A percentile compares a stretch with the other conserved stretches of the same genome.
These are phyloP conservation scores for Hoplias malabaricus DNA, from an alignment of 2,113 vertebrate species.

Conservation along the genomic window DNA sequence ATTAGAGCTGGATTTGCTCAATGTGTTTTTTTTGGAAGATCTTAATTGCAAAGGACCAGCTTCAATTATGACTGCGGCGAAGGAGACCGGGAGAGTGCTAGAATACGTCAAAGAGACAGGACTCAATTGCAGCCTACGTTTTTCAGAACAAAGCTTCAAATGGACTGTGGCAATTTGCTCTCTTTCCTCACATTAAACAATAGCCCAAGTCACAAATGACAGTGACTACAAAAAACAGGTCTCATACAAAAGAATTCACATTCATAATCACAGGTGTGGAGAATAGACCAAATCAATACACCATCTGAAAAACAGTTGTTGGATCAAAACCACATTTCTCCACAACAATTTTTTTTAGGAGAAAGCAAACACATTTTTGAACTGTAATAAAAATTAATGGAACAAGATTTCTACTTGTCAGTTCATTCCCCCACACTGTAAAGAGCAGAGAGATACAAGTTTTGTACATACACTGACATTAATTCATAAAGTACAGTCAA, in stretches of 20 bases:
- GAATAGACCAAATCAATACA: no score
- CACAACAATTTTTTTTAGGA: no score
- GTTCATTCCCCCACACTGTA: no score
- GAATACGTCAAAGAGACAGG: constrained; percentile 24
- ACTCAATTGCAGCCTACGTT: constrained; percentile 3
- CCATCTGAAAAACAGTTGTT: no score
- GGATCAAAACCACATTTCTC: no score
- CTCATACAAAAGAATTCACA: neutral
- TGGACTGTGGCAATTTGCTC: constrained; percentile 11
- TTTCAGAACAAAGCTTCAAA: constrained; percentile 27
- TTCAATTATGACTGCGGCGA: constrained; percentile 42
- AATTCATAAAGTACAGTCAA: no score
- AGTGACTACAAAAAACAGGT: neutral
- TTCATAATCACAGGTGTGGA: neutral
- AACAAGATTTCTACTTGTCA: no score
- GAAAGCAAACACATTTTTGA: no score
- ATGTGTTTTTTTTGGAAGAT: constrained; percentile 46
- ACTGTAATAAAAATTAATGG: no score
- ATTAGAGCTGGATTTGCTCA: constrained; percentile 59
- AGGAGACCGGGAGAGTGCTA: constrained; percentile 29
- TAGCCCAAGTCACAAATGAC: neutral
- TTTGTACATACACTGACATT: no score
- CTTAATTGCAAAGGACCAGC: constrained; percentile 59
- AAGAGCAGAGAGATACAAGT: no score
- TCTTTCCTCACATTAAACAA: neutral